phyloP scores from a whole-genome alignment of 2,888 invertebrate genomes.

The Eurois occulta region DNA sequence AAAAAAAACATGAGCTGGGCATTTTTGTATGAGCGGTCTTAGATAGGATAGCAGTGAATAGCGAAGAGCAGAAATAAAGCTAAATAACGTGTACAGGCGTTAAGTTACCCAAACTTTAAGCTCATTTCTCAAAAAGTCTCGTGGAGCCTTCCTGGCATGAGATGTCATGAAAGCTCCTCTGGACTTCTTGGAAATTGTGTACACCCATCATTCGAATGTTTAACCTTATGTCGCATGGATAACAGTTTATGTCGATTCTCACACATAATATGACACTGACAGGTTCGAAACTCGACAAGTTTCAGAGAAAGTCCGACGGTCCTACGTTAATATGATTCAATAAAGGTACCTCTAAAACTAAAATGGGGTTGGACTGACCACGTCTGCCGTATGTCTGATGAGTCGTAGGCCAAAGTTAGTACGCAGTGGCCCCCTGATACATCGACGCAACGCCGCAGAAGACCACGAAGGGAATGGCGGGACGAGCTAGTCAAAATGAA shows the following conservation, averaged over 20 bases:
- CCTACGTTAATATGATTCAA: slow-evolving; percentile 12
- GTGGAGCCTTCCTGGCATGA: not conserved
- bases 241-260: not conserved
- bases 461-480: slow-evolving; percentile 58
- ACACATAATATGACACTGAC: not conserved
- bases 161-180: not conserved
- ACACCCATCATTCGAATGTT: not conserved
- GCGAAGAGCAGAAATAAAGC: not conserved
- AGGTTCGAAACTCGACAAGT: not conserved
- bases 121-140: not conserved
- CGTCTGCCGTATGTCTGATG: slow-evolving; percentile 58
- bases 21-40: not conserved
- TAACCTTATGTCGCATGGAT: not conserved
- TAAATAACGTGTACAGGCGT: not conserved
- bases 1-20: not conserved
- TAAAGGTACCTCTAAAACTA: slow-evolving; percentile 32
- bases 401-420: slow-evolving; percentile 56
- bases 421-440: slow-evolving; percentile 58
- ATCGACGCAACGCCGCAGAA: slow-evolving; percentile 57
- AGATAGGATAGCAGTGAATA: slow-evolving; percentile 8
- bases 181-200: not conserved
- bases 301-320: not conserved
- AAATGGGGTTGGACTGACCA: slow-evolving; percentile 57
- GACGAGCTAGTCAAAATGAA: slow-evolving; percentile 57
- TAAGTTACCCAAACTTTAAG: not conserved